Conservation (phyloP, 2,797 vertebrate genomes). For the Poecilia wingei region DNA sequence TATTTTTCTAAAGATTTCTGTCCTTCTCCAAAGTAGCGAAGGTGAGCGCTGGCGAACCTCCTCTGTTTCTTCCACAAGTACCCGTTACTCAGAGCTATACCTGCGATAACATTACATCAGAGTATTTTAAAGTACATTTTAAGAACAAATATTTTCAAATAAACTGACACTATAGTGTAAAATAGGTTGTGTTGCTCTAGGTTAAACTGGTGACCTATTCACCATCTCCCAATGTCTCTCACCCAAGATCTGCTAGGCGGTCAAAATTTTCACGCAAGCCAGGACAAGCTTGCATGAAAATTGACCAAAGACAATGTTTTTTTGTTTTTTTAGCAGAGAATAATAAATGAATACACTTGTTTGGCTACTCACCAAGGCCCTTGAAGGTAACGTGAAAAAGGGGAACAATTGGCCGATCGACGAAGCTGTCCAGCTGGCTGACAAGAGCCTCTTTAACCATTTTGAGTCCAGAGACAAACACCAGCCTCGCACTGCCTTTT, state of each 20-base stretch:
- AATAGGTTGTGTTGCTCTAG: too few species aligned
- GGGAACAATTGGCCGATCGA: conserved; percentile 72
- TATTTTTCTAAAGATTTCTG: conserved; percentile 65
- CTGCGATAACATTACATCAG: conserved; percentile 42
- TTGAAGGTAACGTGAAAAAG: conserved; percentile 52
- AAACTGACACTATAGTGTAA: too few species aligned
- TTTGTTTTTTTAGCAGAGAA: not conserved
- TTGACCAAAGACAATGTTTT: not conserved
- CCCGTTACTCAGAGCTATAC: conserved; percentile 76
- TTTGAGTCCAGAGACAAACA: conserved; percentile 75
- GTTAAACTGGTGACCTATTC: not conserved
- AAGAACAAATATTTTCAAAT: not conserved
- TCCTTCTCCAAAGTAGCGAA: conserved; percentile 77
- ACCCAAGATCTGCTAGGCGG: not conserved
- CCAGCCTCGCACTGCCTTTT: conserved; percentile 66
- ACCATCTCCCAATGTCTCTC: not conserved
- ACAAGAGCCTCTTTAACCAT: conserved; percentile 80
- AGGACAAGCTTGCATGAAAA: not conserved
- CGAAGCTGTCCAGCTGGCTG: conserved; percentile 74
- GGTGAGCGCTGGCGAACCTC: conserved; percentile 74
- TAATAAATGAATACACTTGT: not conserved
- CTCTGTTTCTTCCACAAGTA: conserved; percentile 77
- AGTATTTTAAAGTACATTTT: not conserved
- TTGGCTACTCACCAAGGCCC: conserved; percentile 71
- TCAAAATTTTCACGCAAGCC: too few species aligned